These are phyloP conservation scores for Promerops cafer DNA, from an alignment of 2,113 vertebrate genomes.

Conservation along the genomic window DNA sequence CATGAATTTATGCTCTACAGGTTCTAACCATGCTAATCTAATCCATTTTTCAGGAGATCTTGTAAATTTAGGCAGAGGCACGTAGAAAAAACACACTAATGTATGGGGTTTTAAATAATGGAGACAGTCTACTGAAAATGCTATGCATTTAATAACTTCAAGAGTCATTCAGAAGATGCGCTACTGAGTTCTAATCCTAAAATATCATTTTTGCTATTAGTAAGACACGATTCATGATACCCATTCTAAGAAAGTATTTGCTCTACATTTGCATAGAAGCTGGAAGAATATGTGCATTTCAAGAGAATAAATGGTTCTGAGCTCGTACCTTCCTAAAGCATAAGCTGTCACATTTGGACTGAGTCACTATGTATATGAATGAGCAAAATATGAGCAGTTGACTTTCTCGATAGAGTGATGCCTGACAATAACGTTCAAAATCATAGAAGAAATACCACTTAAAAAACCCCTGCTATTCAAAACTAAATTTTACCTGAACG, in stretches of 20 bases:
- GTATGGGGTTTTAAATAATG: background rate
- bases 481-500: constrained; percentile 84
- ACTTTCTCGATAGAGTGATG: background rate
- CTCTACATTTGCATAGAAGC: background rate
- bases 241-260: background rate
- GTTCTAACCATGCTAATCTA: background rate
- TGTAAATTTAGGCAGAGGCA: background rate
- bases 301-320: background rate
- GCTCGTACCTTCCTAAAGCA: background rate
- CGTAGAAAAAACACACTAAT: background rate
- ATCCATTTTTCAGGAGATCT: background rate
- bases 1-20: background rate
- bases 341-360: background rate
- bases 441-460: background rate
- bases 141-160: background rate
- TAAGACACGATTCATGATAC: background rate
- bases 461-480: background rate
- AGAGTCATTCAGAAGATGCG: background rate
- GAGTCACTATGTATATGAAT: background rate
- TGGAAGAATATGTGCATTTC: background rate
- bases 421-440: background rate
- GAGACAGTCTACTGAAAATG: background rate
- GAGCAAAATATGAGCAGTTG: background rate
- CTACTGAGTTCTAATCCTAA: background rate
- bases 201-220: background rate